Evolutionary conservation across 2,113 vertebrate genomes (phyloP).

Genomic region (Ophthalmolycus amberensis): DNA sequence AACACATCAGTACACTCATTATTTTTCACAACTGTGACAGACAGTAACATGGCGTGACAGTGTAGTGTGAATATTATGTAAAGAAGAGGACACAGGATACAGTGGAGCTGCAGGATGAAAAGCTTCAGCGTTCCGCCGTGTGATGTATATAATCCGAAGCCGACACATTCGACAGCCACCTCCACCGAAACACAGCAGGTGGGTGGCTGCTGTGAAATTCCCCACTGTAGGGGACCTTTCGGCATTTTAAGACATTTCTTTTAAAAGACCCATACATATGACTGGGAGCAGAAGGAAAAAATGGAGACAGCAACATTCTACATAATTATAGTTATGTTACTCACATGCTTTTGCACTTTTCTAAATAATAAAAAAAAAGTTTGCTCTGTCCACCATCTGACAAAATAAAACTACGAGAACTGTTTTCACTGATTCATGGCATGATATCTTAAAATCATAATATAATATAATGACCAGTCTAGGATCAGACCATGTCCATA

Average conservation of each 20-base stretch:
- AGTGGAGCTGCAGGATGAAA: slow-evolving; percentile 38
- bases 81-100: slow-evolving; percentile 49
- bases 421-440: not conserved
- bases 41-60: slow-evolving; percentile 54
- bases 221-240: slow-evolving; percentile 22
- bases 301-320: not conserved
- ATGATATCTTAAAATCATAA: not conserved
- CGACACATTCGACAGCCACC: slow-evolving; percentile 39
- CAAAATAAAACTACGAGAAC: not conserved
- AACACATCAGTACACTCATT: slow-evolving; percentile 33
- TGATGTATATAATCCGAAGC: slow-evolving; percentile 50
- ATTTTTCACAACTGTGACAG: slow-evolving; percentile 45
- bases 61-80: slow-evolving; percentile 60
- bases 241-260: slow-evolving; percentile 21
- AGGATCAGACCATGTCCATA: not conserved
- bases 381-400: not conserved
- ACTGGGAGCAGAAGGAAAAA: not conserved
- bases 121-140: slow-evolving; percentile 31
- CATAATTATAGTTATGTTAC: no score
- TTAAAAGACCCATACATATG: not conserved
- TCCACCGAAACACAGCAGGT: slow-evolving; percentile 53
- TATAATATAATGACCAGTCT: not conserved
- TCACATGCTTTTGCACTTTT: no score
- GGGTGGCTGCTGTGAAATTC: slow-evolving; percentile 48
- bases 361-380: no score